Base-by-base conservation (phyloP, 2,113 vertebrate species). In the Trematocara nigrifrons region DNA sequence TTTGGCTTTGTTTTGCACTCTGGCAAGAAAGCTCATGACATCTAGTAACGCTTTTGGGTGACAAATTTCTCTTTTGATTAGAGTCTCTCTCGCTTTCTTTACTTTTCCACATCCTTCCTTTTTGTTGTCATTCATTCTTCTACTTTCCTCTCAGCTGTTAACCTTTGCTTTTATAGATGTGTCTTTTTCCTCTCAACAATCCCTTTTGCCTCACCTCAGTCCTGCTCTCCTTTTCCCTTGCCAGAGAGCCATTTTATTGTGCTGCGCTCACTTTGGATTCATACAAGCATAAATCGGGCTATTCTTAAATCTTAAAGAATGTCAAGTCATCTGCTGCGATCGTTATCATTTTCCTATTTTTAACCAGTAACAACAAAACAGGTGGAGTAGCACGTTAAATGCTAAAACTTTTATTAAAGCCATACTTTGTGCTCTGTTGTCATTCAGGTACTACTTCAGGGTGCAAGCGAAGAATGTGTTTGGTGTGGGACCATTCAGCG, bases 391-490 rank as follows among this genome's bases (percentile, higher is more conserved):
- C 74, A 52, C 10, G 45, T 79, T 16, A 81, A 81, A 53, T 31
- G 13, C 56, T 69, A 42, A 84, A 79, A 61, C 54, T 64, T 33
- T 61, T 35, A n/a, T 85, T 81, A 76, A 89, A 81, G 38, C 29
- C 5, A 13, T 12, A 10, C 64, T 12, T 33, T 61, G 42, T 59
- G 29, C 11, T 87, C 47, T 89, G 57, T 95, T 97, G 86, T 64
- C 33, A 6, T 87, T 47, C 94, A 99, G 99, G 91, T 99, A 99
- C 95, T 99, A 99, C 93, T 99, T 99, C 95, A 98, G 97, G 97
- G 98, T 99, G 66, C 99, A 99, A 94, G 98, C 98, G 74, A 98
- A 97, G 93, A 99, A 99, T 91, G 95, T 97, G 42, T 97, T 97
- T 79, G 99, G 99, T 86, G 97, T 97, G 57, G 99, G 98, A 64